Conservation (phyloP, 2,797 vertebrate genomes). For the Iguana delicatissima region DNA sequence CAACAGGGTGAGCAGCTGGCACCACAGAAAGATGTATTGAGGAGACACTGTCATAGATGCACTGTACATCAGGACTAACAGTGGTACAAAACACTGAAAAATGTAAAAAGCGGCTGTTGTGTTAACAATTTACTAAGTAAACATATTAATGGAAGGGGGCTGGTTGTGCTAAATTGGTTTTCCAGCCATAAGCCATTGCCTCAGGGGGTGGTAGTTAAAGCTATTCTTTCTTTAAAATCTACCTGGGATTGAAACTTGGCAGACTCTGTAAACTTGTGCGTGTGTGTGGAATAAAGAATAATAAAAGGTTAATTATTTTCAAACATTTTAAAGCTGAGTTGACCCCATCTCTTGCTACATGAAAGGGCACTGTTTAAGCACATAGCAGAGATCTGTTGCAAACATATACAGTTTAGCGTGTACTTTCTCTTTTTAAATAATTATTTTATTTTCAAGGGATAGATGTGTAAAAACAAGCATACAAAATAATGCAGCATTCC, state of each 20-base stretch:
- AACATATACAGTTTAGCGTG: neutral
- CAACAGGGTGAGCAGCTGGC: conserved; percentile 7
- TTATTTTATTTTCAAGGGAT: neutral
- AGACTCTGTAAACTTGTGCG: conserved; percentile 17
- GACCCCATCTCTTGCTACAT: conserved; percentile 35
- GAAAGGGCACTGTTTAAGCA: conserved; percentile 1
- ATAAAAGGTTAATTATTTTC: conserved; percentile 18
- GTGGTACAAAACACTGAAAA: neutral
- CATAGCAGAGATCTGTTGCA: conserved; percentile 8
- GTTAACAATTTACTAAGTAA: conserved; percentile 30
- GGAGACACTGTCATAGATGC: conserved; percentile 33
- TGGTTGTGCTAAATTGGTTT: neutral
- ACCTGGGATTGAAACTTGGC: conserved; percentile 32
- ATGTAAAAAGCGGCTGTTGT: conserved; percentile 7
- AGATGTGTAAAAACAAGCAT: neutral
- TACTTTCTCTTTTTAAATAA: neutral
- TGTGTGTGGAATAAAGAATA: neutral
- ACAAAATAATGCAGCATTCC: neutral
- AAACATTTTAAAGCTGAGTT: conserved; percentile 45
- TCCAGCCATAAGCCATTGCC: conserved; percentile 15
- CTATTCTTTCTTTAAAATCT: conserved; percentile 6
- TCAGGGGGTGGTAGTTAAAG: conserved; percentile 19
- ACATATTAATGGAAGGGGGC: neutral
- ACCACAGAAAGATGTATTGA: conserved; percentile 40
- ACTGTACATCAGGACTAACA: conserved; percentile 49